A percentile compares a stretch with the other conserved stretches of the same genome.
phyloP scores from a whole-genome alignment of 2,888 invertebrate species.

The Agrilus biguttatus region DNA sequence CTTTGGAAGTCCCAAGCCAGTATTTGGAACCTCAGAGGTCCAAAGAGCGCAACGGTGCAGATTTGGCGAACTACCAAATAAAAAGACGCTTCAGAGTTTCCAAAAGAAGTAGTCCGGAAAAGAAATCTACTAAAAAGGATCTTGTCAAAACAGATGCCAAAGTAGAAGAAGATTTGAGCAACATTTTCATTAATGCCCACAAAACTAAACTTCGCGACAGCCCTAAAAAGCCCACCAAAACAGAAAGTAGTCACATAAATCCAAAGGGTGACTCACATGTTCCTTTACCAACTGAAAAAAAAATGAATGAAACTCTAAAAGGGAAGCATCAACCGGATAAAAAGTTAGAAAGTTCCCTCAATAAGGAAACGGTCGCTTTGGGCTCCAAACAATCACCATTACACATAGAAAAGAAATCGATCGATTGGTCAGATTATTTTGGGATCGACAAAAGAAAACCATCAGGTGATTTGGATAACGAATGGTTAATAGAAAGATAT shows the following conservation, averaged over 20 bases:
- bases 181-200: constrained; percentile 42
- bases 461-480: constrained; percentile 38
- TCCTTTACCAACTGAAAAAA: constrained; percentile 13
- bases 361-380: constrained; percentile 25
- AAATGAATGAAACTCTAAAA: constrained; percentile 8
- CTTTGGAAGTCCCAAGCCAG: constrained; percentile 4
- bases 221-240: constrained; percentile 5
- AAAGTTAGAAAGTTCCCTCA: constrained; percentile 12
- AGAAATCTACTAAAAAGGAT: constrained; percentile 18
- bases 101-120: constrained; percentile 42
- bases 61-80: constrained; percentile 10
- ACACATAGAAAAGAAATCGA: constrained; percentile 58
- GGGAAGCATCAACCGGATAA: constrained; percentile 7
- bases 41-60: constrained; percentile 11
- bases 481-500: constrained; percentile 43
- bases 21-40: constrained; percentile 6
- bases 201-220: constrained; percentile 9
- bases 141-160: constrained; percentile 50
- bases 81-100: constrained; percentile 50
- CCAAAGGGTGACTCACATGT: constrained; percentile 22
- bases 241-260: constrained; percentile 6
- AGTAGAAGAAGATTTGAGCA: constrained; percentile 52
- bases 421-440: constrained; percentile 79
- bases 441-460: constrained; percentile 69
- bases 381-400: constrained; percentile 30